Percentiles rank a stretch among this genome's conserved stretches.
Evolutionary conservation across 2,888 invertebrate genomes (phyloP).

Genomic region (Griposia aprilina): DNA sequence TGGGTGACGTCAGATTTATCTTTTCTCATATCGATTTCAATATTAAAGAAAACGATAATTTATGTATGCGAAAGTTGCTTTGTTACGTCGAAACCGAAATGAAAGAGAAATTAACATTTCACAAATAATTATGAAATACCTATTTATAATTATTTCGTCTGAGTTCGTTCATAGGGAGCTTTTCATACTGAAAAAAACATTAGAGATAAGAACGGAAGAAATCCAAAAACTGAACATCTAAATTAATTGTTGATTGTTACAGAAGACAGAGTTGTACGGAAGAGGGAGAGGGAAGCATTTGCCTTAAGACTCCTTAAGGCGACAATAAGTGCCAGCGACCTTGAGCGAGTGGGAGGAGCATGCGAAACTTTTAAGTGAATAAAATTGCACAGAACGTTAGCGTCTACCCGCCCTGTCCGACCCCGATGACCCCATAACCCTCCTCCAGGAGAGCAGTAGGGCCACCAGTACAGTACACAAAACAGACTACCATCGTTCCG

Average conservation of each 20-base stretch:
- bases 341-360: no score
- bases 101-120: neutral
- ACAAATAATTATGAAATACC: neutral
- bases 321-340: no score
- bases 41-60: conserved; percentile 13
- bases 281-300: neutral
- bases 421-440: no score
- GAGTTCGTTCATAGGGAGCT: neutral
- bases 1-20: conserved; percentile 6
- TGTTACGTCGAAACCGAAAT: neutral
- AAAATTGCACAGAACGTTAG: no score
- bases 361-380: no score
- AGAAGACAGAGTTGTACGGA: neutral
- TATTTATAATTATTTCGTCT: neutral
- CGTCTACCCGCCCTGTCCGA: no score
- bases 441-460: no score
- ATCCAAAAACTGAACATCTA: neutral
- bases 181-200: neutral
- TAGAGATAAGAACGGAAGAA: no score
- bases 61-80: neutral
- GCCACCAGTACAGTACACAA: no score
- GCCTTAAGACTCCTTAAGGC: no score
- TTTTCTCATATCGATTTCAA: neutral
- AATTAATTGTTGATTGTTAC: neutral
- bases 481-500: no score